phyloP scores from a whole-genome alignment of 2,888 invertebrate genomes.

The Carcina quercana region DNA sequence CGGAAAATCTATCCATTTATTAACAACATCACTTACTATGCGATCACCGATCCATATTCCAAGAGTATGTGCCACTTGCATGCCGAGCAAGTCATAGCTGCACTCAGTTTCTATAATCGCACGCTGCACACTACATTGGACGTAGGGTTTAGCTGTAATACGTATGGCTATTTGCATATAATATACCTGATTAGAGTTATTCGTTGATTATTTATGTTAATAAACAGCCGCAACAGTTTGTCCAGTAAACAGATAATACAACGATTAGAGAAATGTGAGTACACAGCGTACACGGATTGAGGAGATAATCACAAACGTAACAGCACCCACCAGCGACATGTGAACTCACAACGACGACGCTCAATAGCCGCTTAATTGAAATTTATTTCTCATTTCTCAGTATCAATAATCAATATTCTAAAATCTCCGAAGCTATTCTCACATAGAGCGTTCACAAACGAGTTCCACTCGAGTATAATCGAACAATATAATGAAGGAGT shows the following conservation, averaged over 20 bases:
- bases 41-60: no score
- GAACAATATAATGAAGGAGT: constrained; percentile 74
- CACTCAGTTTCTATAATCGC: no score
- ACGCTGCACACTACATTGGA: no score
- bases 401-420: constrained; percentile 73
- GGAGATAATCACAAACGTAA: constrained; percentile 62
- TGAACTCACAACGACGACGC: constrained; percentile 44
- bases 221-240: no score
- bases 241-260: constrained; percentile 25
- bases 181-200: no score
- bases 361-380: constrained; percentile 70
- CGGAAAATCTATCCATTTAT: no score
- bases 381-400: constrained; percentile 73
- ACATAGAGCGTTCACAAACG: constrained; percentile 63
- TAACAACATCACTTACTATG: no score
- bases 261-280: constrained; percentile 41
- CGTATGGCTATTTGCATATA: no score
- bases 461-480: constrained; percentile 66
- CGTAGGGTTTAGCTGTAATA: no score
- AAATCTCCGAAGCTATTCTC: constrained; percentile 65
- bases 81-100: no score
- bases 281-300: constrained; percentile 35
- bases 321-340: constrained; percentile 35
- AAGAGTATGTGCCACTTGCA: no score
- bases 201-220: not conserved